Evolutionary conservation across 53 echinoderm and acorn worm species (phyloP), one percentile per base, ranked within the genome.

Genomic region (Henricia sp.): DNA sequence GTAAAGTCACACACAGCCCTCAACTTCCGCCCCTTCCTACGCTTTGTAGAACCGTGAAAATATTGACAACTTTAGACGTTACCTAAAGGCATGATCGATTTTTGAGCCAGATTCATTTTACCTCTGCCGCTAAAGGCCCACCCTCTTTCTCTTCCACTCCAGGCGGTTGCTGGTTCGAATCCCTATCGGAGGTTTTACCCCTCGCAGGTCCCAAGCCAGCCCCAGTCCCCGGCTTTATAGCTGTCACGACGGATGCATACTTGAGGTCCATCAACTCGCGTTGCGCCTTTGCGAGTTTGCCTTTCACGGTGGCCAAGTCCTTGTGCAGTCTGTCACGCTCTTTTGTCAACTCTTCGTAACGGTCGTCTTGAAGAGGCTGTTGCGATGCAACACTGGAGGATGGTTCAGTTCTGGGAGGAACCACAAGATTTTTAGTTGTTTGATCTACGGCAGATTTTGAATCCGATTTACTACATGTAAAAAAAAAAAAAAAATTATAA

Each of bases 201-300:
- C 2, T 46, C 20, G 2, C 29, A 52, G 51, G 72, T n/a, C n/a
- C 13, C 14, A 36, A 30, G 16, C 59, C 58, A 59, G 59, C 70
- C 11, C 58, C 76, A 2, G 50, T 24, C 30, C 43, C 32, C 46
- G 42, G 72, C 20, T 16, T 68, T 68, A 19, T 40, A 8, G 39
- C 68, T 16, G 36, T 51, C 32, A 14, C 53, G 28, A 20, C 56
- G 20, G 83, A 53, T 1, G 70, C 86, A 23, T 87, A 91, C 67
- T 88, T 75, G 12, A 91, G 56, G 23, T 78, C 65, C 27, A 92
- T 74, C 23, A 92, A 56, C 38, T 92, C 92, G 37, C 74, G 53
- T 52, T 92, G 88, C 6, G 92, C 85, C 19, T 88, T 52, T 35
- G 72, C 46, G 3, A 91, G 74, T 67, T 92, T 85, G 72, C 66